phyloP scores from a whole-genome alignment of 2,113 vertebrate genomes.

The Microtus pennsylvanicus region DNA sequence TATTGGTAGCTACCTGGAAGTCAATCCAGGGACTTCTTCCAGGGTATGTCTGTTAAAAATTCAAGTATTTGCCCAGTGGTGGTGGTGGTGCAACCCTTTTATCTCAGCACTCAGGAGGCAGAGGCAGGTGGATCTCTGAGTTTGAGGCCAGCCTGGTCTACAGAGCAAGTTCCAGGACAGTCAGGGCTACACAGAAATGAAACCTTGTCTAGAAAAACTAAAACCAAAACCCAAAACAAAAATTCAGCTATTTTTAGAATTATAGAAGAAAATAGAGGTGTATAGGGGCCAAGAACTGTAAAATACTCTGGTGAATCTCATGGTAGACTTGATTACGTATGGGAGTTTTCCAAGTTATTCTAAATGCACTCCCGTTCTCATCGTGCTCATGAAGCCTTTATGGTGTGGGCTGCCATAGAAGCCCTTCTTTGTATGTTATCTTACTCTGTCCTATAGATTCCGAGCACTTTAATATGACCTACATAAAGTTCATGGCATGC shows the following conservation, averaged over 20 bases:
- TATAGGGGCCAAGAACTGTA: not conserved
- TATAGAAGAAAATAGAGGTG: not conserved
- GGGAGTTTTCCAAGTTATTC: not conserved
- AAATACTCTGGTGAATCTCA: not conserved
- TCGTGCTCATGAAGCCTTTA: not conserved
- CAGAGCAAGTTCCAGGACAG: not conserved
- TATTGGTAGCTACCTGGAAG: conserved; percentile 15
- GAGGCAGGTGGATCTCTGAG: not conserved
- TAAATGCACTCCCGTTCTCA: not conserved
- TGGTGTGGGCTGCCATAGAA: not conserved
- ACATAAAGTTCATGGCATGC: not conserved
- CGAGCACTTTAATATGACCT: not conserved
- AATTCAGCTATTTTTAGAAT: not conserved
- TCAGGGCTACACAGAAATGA: not conserved
- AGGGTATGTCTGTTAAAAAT: not conserved
- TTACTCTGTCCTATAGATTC: not conserved
- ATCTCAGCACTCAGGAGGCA: not conserved
- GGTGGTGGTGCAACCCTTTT: not conserved
- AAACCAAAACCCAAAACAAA: not conserved
- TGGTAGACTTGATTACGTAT: not conserved
- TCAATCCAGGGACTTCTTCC: conserved; percentile 35
- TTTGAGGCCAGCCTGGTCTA: not conserved
- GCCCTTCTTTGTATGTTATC: not conserved
- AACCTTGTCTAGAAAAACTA: not conserved
- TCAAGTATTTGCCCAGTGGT: not conserved